Base-by-base conservation (phyloP, 2,113 vertebrate species). In the Bostrychus sinensis region DNA sequence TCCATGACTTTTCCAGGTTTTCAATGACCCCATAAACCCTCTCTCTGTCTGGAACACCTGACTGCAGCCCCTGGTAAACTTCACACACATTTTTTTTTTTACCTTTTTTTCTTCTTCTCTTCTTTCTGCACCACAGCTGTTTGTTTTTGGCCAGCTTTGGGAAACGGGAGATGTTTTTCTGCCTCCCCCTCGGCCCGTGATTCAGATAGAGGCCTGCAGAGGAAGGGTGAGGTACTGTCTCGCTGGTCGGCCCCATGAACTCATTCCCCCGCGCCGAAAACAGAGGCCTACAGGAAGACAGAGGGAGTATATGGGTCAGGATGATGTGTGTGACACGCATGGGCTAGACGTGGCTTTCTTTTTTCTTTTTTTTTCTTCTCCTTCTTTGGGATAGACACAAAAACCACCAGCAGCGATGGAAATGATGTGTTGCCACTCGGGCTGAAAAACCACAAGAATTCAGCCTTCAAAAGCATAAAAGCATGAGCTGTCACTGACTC, bases 141-240 rank as follows among this genome's bases (percentile, higher is more conserved):
- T 81, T 84, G 72, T 66, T 80, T 85, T 80, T n/a, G 75, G 81
- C 68, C 19, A 34, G 36, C 37, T 38, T 17, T 28, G 50, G 28
- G n/a, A 48, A 45, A 64, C 62, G 39, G 50, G 61, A 77, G 76
- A 77, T 87, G 77, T 82, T 87, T 87, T 82, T 74, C 81, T n/a
- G 79, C 28, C 59, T 75, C 41, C 70, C 70, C 12, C 62, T 58
- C 60, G 63, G 62, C 34, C 64, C 41, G 67, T 89, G 86, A 88
- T 75, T 88, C 84, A 86, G 67, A 78, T 61, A n/a, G 71, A 69
- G 60, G 26, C 51, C 12, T 4, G 28, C 28, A 50, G 43, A 62
- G 62, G 63, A 62, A 80, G 81, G 77, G 70, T 88, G 88, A 89
- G 85, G 86, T 88, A 88, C 86, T 66, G 88, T 89, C 86, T 88